Base-by-base conservation (phyloP, 2,888 invertebrate genomes). In the Ethmia dodecea region DNA sequence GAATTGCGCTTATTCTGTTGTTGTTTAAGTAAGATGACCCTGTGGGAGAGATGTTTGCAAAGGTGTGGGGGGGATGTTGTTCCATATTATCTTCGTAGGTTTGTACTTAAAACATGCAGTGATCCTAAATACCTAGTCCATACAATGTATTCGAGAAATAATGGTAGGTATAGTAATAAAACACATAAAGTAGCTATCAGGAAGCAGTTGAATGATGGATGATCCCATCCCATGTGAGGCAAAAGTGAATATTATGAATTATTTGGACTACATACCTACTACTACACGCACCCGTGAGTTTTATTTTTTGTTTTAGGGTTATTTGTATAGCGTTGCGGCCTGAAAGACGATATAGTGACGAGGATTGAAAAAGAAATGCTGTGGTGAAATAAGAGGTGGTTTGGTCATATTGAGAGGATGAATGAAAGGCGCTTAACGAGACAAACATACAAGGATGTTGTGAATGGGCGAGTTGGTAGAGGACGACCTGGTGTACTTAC, bases 181-280 rank as follows among this genome's bases (percentile, higher is more conserved):
- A 48, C 43, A 52, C 42, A 45, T 43, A 50, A 44, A 42, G 45
- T 40, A 50, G 43, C 37, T 51, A 48, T 51, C 49, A 49, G 36
- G 42, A 51, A 53, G 49, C 52, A 51, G 54, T 47, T 39, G 38
- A 43, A 65, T 72, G 72, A 72, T 72, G 57, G 67, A 72, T 72
- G 66, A 60, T 58, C 55, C n/a, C n/a, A n/a, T 45, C 54, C 60
- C 60, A 64, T 60, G 65, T 55, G 49, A 49, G 44, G 50, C 50
- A 51, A 65, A 60, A 58, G 61, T 67, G 61, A 67, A 68, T 69
- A 69, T 65, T 63, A 63, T 60, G 64, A 35, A 39, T 58, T 61
- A 61, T 68, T 65, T 64, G 65, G 58, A 55, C 54, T 55, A 20
- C 8, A 55, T 55, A 20, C 8, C 9, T 22, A 22, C 22, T 22